Evolutionary conservation across 2,797 vertebrate species (phyloP), one percentile per base, ranked within the genome.

Genomic region (Brachymystax lenok): DNA sequence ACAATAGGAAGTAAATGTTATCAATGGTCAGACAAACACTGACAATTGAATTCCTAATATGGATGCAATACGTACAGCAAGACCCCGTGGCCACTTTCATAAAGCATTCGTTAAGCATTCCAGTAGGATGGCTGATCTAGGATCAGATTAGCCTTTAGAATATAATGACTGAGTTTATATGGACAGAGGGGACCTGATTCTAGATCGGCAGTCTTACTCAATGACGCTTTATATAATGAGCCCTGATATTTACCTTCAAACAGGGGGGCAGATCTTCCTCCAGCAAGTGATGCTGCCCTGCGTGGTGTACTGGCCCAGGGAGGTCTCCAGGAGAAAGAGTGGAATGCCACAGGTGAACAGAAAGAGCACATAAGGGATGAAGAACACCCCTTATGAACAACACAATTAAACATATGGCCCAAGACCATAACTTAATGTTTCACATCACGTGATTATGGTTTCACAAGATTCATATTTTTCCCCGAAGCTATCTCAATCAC

Each of bases 311-410:
- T 95, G 94, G 56, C 94, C 94, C 5, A 95, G 79, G 27, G 91
- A 78, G 0, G 92, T 92, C 85, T 95, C 94, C 89, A 95, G 69
- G 33, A 95, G 88, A 83, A 95, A 95, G 71, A 95, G 83, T 51
- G 94, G 94, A 71, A 95, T 94, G 74, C 94, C 94, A 4, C 94
- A 95, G 68, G 92, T 79, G 74, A 95, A 92, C 33, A 95, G 90
- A 85, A 95, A 95, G 73, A 95, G 46, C 51, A 95, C 24, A 75
- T 95, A 95, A 0, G 94, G 94, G 76, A 95, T 94, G 69, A 95
- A 94, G 85, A 95, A 95, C 24, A 94, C 94, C 3, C 94, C 94
- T 95, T 69, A 7, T 21, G 52, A 85, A 88, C 78, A 79, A 67
- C 1, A 19, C 71, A 80, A 66, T 61, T 74, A 72, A 12, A 79